Evolutionary conservation across 2,888 invertebrate genomes (phyloP), one percentile per base, ranked within the genome.

Genomic region (Schizaphis graminum): DNA sequence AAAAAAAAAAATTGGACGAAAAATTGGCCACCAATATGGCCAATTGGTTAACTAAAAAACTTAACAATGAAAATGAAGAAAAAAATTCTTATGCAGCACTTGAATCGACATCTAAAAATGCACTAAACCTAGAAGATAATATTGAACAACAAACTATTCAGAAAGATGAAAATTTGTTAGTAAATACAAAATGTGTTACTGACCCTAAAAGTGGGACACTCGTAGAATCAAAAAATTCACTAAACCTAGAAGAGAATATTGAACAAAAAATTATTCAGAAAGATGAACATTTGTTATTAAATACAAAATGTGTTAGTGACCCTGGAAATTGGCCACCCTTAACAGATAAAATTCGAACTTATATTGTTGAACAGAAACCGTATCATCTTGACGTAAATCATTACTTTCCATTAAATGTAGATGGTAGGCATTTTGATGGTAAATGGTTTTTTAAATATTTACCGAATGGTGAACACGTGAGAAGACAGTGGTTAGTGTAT

Each of bases 401-500:
- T 89, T 90, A 61, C 44, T 89, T 89, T 89, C 57, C 57, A 89
- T 89, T 44, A 61, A 89, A 89, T 89, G 57, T 24, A 89, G 44
- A 89, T 41, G 89, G 57, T 5, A 89, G 53, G 35, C 89, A 41
- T 89, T 57, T 89, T 89, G 89, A 57, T 89, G 57, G 57, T 44
- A 89, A 89, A 57, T 89, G 41, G 57, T 44, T 89, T 89, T 89
- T 89, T 26, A 57, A 89, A 89, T 89, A 35, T 89, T 57, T 92
- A 57, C 57, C 86, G 56, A 86, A 92, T 92, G 92, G 86, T 84
- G 86, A 92, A 85, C 86, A 53, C 28, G 85, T 86, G 41, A 86
- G 86, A 92, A 85, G 92, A 86, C 56, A 92, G 21, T 92, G 56
- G 86, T 86, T 86, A 56, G 92, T 92, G 4, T 92, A 86, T 35